Evolutionary conservation across 2,888 invertebrate species (phyloP), one percentile per base, ranked within the genome.

Genomic region (Pheosia gnoma): DNA sequence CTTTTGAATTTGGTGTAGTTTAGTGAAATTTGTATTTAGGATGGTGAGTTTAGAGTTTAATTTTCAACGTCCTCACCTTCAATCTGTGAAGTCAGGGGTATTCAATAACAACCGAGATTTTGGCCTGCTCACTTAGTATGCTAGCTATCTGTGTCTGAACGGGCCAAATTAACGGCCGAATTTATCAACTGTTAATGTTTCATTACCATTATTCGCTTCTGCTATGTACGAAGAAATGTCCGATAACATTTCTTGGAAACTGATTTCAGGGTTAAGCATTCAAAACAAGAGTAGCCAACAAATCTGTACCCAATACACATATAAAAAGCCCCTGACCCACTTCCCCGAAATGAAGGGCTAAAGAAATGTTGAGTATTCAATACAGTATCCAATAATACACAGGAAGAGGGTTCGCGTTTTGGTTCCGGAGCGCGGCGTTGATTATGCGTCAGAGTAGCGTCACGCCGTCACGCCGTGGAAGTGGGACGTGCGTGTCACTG

Each of bases 71-170:
- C 52, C 57, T 41, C 63, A 66, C 61, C 65, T 67, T 60, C 67
- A 60, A 66, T 60, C 65, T 67, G 60, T 68, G 59, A 66, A 74
- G 75, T 78, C 75, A 71, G 71, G 74, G 71, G 71, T 70, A 79
- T 79, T 78, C 39, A 39, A 55, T 13, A 39, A 78, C 79, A 74
- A 68, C 67, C 77, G 71, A 71, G 77, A 84, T 83, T 85, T 81
- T 72, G 78, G 80, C 73, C 73, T 75, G 76, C 76, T 78, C 73
- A 68, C 79, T 78, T 77, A 82, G 84, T 81, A 85, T 86, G 85
- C 84, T 75, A 81, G 81, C 72, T 77, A 83, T 83, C 82, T 78
- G 72, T 72, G 71, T 68, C 72, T 71, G 62, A 71, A 71, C 73
- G 64, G 73, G 63, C 68, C 70, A 63, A 71, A 75, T 73, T 80